Base-by-base conservation (phyloP, 2,797 vertebrate genomes). In the Chloroceryle inda region DNA sequence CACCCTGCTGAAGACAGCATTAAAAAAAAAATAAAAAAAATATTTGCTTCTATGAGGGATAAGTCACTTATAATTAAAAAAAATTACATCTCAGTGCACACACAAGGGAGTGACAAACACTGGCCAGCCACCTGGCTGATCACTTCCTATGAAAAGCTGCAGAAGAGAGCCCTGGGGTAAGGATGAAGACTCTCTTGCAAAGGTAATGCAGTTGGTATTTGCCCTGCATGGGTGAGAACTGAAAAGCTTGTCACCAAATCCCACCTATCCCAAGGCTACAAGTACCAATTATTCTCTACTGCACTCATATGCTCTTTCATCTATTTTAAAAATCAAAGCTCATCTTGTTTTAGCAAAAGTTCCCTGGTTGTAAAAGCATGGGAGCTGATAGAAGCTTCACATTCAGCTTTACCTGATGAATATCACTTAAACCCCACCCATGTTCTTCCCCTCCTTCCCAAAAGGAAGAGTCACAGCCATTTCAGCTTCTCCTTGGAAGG, bases 1-100 rank as follows among this genome's bases (percentile, higher is more conserved):
- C 94, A 83, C 73, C 82, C 88, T 85, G 78, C 87, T 94, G 95
- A 97, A 92, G 64, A 75, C 72, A 92, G 76, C 73, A 73, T 83
- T 23, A 20, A 31, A 31, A n/a, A n/a, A 47, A 35, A 47, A 79
- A 61, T 20, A 49, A 40, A 37, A 40, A 37, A 29, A 45, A 64
- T 73, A 93, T 68, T 23, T 52, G 72, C 18, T 83, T 71, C 67
- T 52, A 15, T 47, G 87, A 88, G 42, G 81, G 58, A 45, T 87
- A 94, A 96, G 50, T 81, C 77, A 67, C 52, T 88, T 91, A 29
- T 68, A 95, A 96, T 91, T 92, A 73, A 92, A 72, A 85, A 52
- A 58, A 77, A 75, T 71, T 37, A 47, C 13, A 37, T 6, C 55
- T 80, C 71, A 27, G 42, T 17, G 4, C 21, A 50, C 40, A 74